These are phyloP conservation scores for Cossypha polioptera DNA, from an alignment of 2,797 vertebrate species.

Conservation along the genomic window DNA sequence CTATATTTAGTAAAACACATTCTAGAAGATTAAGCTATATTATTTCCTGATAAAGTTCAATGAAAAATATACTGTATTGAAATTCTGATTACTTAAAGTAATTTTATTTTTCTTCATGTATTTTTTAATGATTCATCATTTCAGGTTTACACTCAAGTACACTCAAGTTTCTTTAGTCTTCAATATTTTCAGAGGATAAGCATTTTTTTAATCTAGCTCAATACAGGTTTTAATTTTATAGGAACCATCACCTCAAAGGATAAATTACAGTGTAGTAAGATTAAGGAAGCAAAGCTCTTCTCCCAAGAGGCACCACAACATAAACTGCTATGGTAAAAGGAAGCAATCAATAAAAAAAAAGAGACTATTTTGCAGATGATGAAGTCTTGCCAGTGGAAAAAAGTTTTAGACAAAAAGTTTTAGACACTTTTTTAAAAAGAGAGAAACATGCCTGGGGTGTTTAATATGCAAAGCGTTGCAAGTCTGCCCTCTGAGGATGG, in stretches of 20 bases:
- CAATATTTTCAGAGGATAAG: background rate
- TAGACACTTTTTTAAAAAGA: background rate
- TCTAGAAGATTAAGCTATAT: background rate
- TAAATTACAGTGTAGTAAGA: background rate
- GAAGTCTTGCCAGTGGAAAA: background rate
- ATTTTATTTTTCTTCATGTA: background rate
- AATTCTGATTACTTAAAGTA: background rate
- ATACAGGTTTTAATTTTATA: background rate
- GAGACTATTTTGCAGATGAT: background rate
- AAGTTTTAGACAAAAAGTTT: background rate
- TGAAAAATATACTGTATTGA: background rate
- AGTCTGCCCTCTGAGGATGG: background rate
- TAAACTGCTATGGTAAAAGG: background rate
- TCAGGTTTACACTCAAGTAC: background rate
- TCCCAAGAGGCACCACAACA: background rate
- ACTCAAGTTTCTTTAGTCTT: background rate
- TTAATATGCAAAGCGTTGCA: background rate
- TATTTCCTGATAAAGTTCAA: background rate
- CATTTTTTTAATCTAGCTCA: background rate
- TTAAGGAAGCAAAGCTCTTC: background rate
- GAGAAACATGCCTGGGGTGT: background rate
- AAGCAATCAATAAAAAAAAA: background rate
- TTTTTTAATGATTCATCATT: background rate
- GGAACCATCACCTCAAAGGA: background rate
- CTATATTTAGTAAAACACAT: background rate